phyloP scores from a whole-genome alignment of 2,888 invertebrate species.

The Suillia variegata region DNA sequence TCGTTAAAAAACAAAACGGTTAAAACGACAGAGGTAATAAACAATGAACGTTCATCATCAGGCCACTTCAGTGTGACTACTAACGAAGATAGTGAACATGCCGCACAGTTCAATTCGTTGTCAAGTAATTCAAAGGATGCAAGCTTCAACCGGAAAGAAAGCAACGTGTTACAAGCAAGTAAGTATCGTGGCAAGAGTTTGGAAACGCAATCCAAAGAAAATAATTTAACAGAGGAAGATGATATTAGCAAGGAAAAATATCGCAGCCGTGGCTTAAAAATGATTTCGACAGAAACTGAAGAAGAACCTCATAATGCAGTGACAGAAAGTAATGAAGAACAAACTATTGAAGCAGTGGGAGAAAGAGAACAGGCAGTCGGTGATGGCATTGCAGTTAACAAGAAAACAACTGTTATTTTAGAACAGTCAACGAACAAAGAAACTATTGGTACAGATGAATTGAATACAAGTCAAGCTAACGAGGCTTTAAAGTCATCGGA shows the following conservation, averaged over 20 bases:
- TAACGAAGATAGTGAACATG: conserved; percentile 32
- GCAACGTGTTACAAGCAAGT: conserved; percentile 15
- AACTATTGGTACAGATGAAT: too few relatives aligned
- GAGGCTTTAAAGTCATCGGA: too few relatives aligned
- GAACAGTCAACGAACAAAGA: too few relatives aligned
- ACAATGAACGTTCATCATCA: conserved; percentile 24
- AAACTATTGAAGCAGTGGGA: too few relatives aligned
- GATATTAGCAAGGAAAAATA: conserved; percentile 18
- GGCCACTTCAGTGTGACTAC: background rate
- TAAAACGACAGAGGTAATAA: background rate
- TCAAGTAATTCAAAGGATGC: background rate
- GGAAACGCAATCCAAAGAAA: conserved; percentile 18
- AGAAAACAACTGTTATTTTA: too few relatives aligned
- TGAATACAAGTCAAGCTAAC: too few relatives aligned
- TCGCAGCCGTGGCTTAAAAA: conserved; percentile 34
- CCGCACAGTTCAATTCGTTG: background rate
- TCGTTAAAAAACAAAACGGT: conserved; percentile 17
- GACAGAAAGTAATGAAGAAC: too few relatives aligned
- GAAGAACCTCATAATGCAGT: too few relatives aligned
- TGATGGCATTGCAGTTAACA: too few relatives aligned
- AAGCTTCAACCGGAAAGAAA: background rate
- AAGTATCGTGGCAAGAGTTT: conserved; percentile 47
- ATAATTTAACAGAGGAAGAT: background rate
- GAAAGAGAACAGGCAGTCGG: too few relatives aligned
- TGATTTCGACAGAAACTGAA: conserved; percentile 22